Conservation (phyloP, 1,140 invertebrate species). For the Bombyx mandarina region DNA sequence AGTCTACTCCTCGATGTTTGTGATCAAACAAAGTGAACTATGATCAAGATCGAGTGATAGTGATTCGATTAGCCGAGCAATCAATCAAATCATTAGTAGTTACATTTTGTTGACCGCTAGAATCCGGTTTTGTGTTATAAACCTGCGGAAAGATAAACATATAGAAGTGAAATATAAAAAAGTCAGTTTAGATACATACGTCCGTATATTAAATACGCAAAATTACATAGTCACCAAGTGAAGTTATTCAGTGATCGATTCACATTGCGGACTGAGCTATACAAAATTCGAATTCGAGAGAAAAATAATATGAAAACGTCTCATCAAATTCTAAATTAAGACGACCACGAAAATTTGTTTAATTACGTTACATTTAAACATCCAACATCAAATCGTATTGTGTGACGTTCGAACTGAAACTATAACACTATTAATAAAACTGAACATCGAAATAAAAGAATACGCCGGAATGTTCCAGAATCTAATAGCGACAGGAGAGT, state of each 20-base stretch:
- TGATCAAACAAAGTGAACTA: constrained; percentile 59
- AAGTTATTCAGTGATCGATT: constrained; percentile 42
- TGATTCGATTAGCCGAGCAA: constrained; percentile 59
- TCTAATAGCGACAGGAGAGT: constrained; percentile 61
- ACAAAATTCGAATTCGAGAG: constrained; percentile 18
- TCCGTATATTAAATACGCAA: no score
- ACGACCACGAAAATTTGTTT: no score
- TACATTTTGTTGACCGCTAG: constrained; percentile 72
- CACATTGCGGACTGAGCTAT: constrained; percentile 47
- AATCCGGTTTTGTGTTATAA: constrained; percentile 72
- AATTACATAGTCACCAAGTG: constrained; percentile 8
- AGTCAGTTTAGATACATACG: constrained; percentile 29
- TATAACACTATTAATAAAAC: constrained; percentile 20
- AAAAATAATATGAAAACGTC: no score
- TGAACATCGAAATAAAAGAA: constrained; percentile 21
- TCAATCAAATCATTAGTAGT: constrained; percentile 59
- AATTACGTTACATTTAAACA: no score
- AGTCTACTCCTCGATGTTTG: constrained; percentile 43
- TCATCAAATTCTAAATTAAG: no score
- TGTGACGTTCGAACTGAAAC: no score
- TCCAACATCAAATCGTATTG: no score
- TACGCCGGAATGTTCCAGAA: constrained; percentile 36
- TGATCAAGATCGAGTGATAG: constrained; percentile 58
- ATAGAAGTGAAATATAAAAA: constrained; percentile 51
- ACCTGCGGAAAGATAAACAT: constrained; percentile 71